Evolutionary conservation across 2,113 vertebrate genomes (phyloP).

Genomic region (Paracanthobrama guichenoti): DNA sequence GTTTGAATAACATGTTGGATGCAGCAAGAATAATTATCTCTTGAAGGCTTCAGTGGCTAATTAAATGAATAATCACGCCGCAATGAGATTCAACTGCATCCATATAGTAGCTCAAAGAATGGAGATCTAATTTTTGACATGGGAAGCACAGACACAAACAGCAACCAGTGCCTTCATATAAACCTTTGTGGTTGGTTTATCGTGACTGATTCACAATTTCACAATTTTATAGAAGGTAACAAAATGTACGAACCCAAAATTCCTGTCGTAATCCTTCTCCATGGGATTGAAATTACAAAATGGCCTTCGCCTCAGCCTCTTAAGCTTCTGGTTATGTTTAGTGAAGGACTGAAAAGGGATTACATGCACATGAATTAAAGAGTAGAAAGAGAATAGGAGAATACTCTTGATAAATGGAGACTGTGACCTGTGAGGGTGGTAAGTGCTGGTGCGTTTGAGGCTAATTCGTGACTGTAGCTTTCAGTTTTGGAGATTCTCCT

Average conservation of each 20-base stretch:
- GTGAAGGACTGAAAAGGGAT: constrained; percentile 24
- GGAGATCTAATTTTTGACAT: background rate
- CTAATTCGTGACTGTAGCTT: background rate
- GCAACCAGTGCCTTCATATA: background rate
- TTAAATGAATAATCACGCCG: constrained; percentile 6
- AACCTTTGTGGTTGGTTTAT: constrained; percentile 8
- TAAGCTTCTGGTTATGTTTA: constrained; percentile 35
- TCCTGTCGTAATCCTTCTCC: background rate
- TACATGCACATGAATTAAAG: constrained; percentile 27
- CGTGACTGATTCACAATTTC: background rate
- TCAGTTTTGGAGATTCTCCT: constrained; percentile 15
- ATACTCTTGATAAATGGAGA: background rate
- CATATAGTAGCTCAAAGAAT: background rate
- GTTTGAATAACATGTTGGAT: constrained; percentile 60
- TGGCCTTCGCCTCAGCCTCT: background rate
- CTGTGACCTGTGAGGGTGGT: background rate
- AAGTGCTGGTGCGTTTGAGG: constrained; percentile 1
- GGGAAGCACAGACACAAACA: background rate
- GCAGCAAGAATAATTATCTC: constrained; percentile 35
- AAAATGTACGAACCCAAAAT: constrained; percentile 10
- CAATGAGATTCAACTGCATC: background rate
- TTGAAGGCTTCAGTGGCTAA: constrained; percentile 23
- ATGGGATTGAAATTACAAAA: constrained; percentile 25
- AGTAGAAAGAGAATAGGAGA: background rate
- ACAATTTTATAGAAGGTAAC: constrained; percentile 5